phyloP scores from a whole-genome alignment of 2,888 invertebrate species.

The Dryomyza anilis region DNA sequence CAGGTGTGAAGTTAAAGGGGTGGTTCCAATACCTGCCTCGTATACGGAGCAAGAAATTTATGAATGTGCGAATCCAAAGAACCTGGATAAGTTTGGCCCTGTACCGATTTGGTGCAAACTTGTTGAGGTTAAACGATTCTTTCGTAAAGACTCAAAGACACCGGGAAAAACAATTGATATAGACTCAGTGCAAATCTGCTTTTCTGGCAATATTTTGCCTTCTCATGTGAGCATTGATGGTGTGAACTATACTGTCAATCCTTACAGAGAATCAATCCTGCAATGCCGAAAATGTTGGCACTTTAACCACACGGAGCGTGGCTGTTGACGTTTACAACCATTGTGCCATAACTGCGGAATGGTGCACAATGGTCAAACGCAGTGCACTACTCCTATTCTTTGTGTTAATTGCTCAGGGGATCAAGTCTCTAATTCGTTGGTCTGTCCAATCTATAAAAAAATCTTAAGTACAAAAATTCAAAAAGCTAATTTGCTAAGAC shows the following conservation, averaged over 20 bases:
- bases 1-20: neutral
- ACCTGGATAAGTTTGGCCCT: neutral
- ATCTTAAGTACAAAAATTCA: neutral
- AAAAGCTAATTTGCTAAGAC: neutral
- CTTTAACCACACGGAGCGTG: neutral
- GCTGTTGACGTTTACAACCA: neutral
- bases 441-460: neutral
- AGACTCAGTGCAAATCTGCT: neutral
- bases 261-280: neutral
- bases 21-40: neutral
- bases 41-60: neutral
- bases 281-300: slow-evolving; percentile 15
- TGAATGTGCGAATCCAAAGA: neutral
- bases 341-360: neutral
- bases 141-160: neutral
- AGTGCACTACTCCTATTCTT: neutral
- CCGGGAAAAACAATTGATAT: neutral
- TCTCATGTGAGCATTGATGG: slow-evolving; percentile 4
- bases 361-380: neutral
- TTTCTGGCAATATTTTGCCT: neutral
- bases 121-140: neutral
- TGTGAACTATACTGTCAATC: neutral
- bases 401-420: neutral
- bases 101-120: neutral
- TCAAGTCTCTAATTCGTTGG: neutral